Percentiles rank a stretch among this genome's conserved stretches.
phyloP scores from a whole-genome alignment of 2,888 invertebrate genomes.

The Agrochola lota region DNA sequence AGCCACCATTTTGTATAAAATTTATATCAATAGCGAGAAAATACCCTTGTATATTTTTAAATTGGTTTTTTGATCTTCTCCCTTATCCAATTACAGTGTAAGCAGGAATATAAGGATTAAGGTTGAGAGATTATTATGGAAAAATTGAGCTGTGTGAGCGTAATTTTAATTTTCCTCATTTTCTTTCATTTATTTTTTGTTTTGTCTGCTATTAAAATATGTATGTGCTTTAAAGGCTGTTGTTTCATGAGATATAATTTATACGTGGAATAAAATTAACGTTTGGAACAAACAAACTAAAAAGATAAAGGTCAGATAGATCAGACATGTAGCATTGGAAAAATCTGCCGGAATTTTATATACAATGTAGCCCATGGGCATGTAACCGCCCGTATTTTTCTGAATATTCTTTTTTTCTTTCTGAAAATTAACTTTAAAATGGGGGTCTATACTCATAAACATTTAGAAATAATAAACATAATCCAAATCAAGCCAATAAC shows the following conservation, averaged over 20 bases:
- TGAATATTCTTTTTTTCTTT: too few species aligned
- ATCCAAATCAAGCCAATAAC: too few species aligned
- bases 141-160: slow-evolving; percentile 13
- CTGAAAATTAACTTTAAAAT: too few species aligned
- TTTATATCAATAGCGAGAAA: slow-evolving; percentile 25
- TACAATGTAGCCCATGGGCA: too few species aligned
- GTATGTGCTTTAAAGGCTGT: too few species aligned
- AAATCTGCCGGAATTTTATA: too few species aligned
- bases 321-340: not conserved
- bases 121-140: slow-evolving; percentile 11
- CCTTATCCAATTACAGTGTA: slow-evolving; percentile 26
- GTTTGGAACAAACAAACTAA: not conserved
- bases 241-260: not conserved
- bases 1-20: slow-evolving; percentile 36
- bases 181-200: slow-evolving; percentile 4
- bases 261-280: not conserved
- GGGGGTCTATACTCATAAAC: too few species aligned
- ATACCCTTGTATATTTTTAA: slow-evolving; percentile 36
- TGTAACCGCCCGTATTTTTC: too few species aligned
- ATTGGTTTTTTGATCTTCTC: slow-evolving; percentile 37
- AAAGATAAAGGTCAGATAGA: not conserved
- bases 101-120: slow-evolving; percentile 36
- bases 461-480: too few species aligned
- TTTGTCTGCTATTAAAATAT: not conserved
- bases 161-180: slow-evolving; percentile 5